A percentile compares a stretch with the other conserved stretches of the same genome.
phyloP scores from a whole-genome alignment of 2,797 vertebrate genomes.

The Psittacula derbiana region DNA sequence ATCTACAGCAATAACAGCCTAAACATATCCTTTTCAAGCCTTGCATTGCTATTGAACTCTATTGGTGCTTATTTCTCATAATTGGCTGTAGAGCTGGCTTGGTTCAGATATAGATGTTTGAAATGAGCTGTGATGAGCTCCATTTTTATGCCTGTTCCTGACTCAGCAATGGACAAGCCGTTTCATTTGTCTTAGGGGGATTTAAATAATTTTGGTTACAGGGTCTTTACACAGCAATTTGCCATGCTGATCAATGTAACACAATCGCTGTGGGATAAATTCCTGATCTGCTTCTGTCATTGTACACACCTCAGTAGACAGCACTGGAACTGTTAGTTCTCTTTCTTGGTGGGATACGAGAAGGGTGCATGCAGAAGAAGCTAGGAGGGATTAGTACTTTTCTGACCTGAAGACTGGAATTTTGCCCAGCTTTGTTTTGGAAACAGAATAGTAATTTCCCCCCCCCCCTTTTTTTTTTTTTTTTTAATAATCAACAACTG shows the following conservation, averaged over 20 bases:
- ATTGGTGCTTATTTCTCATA: not conserved
- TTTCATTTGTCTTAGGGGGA: not conserved
- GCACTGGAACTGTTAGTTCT: not conserved
- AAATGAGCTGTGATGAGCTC: not conserved
- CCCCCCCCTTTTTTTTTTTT: not conserved
- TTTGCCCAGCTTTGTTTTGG: not conserved
- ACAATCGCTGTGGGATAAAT: not conserved
- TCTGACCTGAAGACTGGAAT: not conserved
- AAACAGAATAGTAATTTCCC: not conserved
- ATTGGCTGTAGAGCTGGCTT: not conserved
- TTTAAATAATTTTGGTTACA: not conserved
- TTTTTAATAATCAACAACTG: rapidly evolving
- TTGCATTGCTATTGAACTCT: not conserved
- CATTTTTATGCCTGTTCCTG: not conserved
- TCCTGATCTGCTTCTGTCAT: not conserved
- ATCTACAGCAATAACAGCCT: not conserved
- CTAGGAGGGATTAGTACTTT: not conserved
- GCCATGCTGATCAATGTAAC: rapidly evolving
- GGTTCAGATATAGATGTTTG: not conserved
- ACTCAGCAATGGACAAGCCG: not conserved
- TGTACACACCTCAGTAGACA: not conserved
- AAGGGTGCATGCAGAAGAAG: not conserved
- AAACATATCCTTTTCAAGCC: not conserved
- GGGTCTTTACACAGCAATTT: not conserved
- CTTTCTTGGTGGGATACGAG: not conserved